Percentiles rank a stretch among this genome's conserved stretches.
These are phyloP conservation scores for Neomorphus geoffroyi DNA, from an alignment of 2,797 vertebrate genomes.

Conservation along the genomic window DNA sequence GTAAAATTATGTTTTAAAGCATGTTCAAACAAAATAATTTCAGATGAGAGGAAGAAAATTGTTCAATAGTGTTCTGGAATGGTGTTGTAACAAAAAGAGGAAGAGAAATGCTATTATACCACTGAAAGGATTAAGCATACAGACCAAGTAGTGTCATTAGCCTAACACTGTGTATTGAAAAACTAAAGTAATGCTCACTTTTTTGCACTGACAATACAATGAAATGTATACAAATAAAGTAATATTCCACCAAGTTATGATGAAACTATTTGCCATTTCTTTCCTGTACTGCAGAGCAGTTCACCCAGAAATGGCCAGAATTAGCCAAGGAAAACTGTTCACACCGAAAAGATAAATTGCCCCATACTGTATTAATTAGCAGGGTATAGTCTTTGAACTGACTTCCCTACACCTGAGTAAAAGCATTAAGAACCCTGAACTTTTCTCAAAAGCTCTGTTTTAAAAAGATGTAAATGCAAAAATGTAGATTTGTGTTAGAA, in stretches of 20 bases:
- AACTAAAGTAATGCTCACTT: neutral
- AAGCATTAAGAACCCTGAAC: neutral
- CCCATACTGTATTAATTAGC: neutral
- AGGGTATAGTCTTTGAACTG: neutral
- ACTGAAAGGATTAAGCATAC: neutral
- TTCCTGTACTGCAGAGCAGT: neutral
- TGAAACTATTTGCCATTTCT: neutral
- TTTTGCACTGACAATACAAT: neutral
- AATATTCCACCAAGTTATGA: neutral
- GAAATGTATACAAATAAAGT: neutral
- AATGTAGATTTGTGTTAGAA: neutral
- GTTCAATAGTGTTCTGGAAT: neutral
- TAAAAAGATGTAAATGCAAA: neutral
- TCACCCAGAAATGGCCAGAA: neutral
- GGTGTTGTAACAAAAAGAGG: neutral
- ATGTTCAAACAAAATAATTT: neutral
- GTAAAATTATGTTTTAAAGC: neutral
- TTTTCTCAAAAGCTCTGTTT: neutral
- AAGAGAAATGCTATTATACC: neutral
- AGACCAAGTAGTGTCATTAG: neutral
- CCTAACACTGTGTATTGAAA: neutral
- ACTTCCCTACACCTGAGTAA: neutral
- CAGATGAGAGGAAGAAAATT: neutral
- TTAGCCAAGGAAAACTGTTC: neutral
- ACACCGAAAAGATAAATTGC: neutral